Percentiles rank a stretch among this genome's conserved stretches.
phyloP scores from a whole-genome alignment of 2,888 invertebrate genomes.

The Parochlus steinenii region DNA sequence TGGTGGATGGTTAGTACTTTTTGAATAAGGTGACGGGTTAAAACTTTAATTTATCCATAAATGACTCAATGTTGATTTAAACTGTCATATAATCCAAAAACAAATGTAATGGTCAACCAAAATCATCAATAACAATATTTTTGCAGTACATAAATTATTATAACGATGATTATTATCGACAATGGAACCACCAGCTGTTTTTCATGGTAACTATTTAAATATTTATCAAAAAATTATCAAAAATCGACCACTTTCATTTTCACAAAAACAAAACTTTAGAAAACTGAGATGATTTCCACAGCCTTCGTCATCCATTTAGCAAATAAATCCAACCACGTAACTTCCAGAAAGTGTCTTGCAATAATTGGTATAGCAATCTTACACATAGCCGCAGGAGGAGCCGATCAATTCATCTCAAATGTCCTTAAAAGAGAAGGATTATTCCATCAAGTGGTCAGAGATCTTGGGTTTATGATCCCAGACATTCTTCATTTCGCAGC shows the following conservation, averaged over 20 bases:
- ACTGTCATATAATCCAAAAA: too few relatives aligned
- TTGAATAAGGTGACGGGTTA: too few relatives aligned
- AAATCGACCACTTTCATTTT: slow-evolving; percentile 16
- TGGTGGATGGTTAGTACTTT: too few relatives aligned
- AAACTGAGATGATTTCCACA: slow-evolving; percentile 45
- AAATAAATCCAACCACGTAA: slow-evolving; percentile 33
- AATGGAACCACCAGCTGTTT: slow-evolving; percentile 52
- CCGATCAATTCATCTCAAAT: slow-evolving; percentile 47
- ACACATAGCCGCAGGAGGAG: slow-evolving; percentile 43
- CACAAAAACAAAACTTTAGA: too few relatives aligned
- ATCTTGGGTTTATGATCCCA: slow-evolving; percentile 49
- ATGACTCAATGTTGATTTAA: too few relatives aligned
- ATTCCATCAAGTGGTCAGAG: slow-evolving; percentile 48
- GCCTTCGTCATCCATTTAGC: slow-evolving; percentile 39
- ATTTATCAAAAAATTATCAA: not conserved
- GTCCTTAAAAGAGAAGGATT: slow-evolving; percentile 46
- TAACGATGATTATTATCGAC: slow-evolving; percentile 52
- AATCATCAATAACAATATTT: too few relatives aligned
- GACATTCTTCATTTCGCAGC: slow-evolving; percentile 44
- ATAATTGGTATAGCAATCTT: slow-evolving; percentile 41
- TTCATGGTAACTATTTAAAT: slow-evolving; percentile 31
- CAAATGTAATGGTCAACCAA: too few relatives aligned
- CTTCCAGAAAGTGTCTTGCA: slow-evolving; percentile 36
- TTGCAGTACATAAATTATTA: slow-evolving; percentile 54
- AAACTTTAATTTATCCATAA: too few relatives aligned